Percentiles rank a stretch among this genome's conserved stretches.
phyloP scores from a whole-genome alignment of 37 sponge, comb jelly and placozoan species.

The Aplysina aerophoba region DNA sequence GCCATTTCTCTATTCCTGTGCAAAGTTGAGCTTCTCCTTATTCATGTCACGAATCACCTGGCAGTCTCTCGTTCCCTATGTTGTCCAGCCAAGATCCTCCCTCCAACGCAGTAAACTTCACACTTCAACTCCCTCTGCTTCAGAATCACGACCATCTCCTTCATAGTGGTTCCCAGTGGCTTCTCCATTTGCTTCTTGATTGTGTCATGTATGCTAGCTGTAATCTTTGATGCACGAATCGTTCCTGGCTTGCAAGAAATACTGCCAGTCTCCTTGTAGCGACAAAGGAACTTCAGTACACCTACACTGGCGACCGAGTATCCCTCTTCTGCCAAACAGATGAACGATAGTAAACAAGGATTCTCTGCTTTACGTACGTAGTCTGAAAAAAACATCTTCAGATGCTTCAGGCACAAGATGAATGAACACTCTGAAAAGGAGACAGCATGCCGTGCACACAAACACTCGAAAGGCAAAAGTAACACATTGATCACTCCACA shows the following conservation, averaged over 20 bases:
- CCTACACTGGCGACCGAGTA: not conserved
- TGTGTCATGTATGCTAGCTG: not conserved
- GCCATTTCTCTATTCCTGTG: not conserved
- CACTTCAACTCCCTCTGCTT: not conserved
- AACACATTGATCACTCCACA: no score
- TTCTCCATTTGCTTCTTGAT: not conserved
- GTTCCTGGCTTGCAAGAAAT: constrained; percentile 3
- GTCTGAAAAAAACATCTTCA: not conserved
- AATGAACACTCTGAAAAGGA: no score
- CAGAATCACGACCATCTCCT: not conserved
- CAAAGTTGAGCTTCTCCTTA: not conserved
- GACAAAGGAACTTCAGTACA: not conserved
- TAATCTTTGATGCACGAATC: not conserved
- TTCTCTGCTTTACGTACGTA: not conserved
- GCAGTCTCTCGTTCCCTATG: not conserved
- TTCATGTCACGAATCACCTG: not conserved
- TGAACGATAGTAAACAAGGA: not conserved
- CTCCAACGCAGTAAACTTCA: not conserved
- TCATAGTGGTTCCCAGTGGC: not conserved
- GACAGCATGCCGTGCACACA: no score
- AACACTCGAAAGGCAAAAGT: no score
- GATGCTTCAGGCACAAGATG: no score
- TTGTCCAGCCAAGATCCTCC: not conserved
- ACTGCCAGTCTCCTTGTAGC: not conserved
- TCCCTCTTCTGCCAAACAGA: not conserved